Evolutionary conservation across 2,113 vertebrate genomes (phyloP).

Genomic region (Aphelocoma coerulescens): DNA sequence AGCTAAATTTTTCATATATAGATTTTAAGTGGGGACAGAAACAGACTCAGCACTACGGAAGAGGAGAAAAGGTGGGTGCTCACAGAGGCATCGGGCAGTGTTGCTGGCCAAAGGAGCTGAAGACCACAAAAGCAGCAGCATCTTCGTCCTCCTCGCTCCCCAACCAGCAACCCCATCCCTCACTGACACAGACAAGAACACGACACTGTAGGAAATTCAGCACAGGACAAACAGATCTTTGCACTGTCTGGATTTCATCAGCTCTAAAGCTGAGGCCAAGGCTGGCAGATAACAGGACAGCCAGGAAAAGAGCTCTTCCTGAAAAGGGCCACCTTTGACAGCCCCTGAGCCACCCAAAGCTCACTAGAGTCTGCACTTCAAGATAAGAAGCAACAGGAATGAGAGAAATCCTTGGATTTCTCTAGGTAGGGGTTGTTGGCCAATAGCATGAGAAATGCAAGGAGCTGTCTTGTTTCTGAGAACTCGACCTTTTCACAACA

Average conservation of each 20-base stretch:
- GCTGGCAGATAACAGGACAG: not conserved
- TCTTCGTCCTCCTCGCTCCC: not conserved
- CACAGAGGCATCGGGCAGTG: fast-evolving
- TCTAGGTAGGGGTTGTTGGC: not conserved
- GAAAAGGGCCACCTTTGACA: not conserved
- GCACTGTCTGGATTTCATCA: not conserved
- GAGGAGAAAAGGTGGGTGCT: not conserved
- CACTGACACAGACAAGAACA: not conserved
- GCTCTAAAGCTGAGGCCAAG: not conserved
- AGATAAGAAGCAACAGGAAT: not conserved
- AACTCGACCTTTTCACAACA: not conserved
- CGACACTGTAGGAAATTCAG: not conserved
- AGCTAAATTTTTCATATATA: not conserved
- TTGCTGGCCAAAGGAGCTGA: not conserved
- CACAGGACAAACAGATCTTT: not conserved
- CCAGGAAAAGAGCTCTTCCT: not conserved
- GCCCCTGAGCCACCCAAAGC: fast-evolving
- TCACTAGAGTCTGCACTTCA: not conserved
- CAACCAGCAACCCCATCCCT: fast-evolving
- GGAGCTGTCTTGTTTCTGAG: not conserved
- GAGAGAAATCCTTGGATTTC: not conserved
- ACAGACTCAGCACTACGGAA: fast-evolving
- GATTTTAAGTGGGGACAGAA: not conserved
- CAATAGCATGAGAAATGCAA: not conserved
- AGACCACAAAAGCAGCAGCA: not conserved